Evolutionary conservation across 2,113 vertebrate genomes (phyloP).

Genomic region (Chamaea fasciata): DNA sequence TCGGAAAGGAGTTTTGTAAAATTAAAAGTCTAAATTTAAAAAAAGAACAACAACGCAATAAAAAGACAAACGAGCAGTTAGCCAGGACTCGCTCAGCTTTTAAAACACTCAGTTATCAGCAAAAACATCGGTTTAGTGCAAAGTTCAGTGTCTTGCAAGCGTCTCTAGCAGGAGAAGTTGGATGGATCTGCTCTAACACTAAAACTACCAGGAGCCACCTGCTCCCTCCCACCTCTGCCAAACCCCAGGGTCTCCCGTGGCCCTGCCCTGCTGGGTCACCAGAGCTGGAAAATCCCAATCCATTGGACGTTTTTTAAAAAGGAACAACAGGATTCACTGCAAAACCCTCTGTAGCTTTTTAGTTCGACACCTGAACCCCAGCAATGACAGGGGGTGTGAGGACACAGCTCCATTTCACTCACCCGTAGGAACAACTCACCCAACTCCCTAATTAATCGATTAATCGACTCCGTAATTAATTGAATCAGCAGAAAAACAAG

Average conservation of each 20-base stretch:
- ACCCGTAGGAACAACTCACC: neutral
- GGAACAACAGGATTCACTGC: neutral
- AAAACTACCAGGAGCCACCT: neutral
- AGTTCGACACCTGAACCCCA: neutral
- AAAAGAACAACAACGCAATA: too few relatives aligned
- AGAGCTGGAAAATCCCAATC: neutral
- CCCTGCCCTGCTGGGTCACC: neutral
- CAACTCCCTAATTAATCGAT: neutral
- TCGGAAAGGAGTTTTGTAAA: neutral
- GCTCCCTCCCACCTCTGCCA: neutral
- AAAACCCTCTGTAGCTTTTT: neutral
- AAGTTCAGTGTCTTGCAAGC: neutral
- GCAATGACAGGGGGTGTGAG: fast-evolving
- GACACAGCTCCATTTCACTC: neutral
- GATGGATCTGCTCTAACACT: neutral
- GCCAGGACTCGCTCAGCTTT: neutral
- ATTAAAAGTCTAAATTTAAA: neutral
- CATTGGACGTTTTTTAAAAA: neutral
- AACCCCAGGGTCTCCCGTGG: neutral
- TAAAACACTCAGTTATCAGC: neutral
- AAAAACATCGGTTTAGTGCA: neutral
- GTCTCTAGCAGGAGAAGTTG: neutral
- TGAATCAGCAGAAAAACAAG: neutral
- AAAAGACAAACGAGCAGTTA: neutral
- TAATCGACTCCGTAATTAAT: neutral